Conservation (phyloP, 1,140 invertebrate genomes). For the Dolichoris vasculosae region DNA sequence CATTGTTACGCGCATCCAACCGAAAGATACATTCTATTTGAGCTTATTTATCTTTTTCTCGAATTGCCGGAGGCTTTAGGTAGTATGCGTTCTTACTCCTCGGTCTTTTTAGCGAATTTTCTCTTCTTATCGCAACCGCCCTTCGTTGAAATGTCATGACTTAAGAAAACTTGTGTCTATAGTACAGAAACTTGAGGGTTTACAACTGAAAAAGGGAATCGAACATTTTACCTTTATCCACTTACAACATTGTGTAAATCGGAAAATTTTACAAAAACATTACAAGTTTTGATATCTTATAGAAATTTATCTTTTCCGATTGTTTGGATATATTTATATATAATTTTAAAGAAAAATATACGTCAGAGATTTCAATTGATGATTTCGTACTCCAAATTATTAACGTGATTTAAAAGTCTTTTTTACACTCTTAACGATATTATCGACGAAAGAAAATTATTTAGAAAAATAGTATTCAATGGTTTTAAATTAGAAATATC, state of each 20-base stretch:
- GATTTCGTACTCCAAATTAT: no score
- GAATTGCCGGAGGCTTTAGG: background rate
- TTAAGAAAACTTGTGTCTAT: background rate
- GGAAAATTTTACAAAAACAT: background rate
- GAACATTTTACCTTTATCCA: background rate
- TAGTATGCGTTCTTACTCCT: background rate
- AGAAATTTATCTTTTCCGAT: background rate
- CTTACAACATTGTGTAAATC: background rate
- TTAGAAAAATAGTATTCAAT: no score
- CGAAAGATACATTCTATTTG: background rate
- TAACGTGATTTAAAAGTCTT: no score
- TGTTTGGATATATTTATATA: no score
- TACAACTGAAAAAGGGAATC: conserved; percentile 1
- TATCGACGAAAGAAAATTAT: no score
- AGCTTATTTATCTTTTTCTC: conserved; percentile 25
- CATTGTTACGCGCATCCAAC: background rate
- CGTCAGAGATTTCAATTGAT: no score
- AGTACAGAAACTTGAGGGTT: background rate
- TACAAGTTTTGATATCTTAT: background rate
- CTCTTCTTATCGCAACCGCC: background rate
- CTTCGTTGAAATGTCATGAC: background rate
- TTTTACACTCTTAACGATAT: no score
- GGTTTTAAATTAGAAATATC: no score
- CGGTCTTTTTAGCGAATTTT: background rate
- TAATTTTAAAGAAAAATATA: no score